phyloP scores from a whole-genome alignment of 2,113 vertebrate species.

The Acrocephalus kingi region DNA sequence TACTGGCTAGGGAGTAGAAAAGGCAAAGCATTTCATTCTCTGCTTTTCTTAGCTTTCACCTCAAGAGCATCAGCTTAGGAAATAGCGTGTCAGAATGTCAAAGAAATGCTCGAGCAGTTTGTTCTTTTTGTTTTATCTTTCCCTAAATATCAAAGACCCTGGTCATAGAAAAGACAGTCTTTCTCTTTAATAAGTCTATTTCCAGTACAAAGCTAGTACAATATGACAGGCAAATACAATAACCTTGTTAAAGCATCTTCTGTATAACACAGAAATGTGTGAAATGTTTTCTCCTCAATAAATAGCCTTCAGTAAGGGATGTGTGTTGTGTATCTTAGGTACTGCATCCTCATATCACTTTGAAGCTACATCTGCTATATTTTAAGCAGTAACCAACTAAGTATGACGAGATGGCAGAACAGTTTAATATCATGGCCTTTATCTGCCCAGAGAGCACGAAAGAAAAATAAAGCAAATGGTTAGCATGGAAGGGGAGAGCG shows the following conservation, averaged over 20 bases:
- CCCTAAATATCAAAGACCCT: slow-evolving; percentile 45
- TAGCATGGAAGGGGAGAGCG: neutral
- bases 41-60: slow-evolving; percentile 40
- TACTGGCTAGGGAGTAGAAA: slow-evolving; percentile 47
- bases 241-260: slow-evolving; percentile 56
- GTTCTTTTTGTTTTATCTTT: slow-evolving; percentile 54
- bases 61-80: slow-evolving; percentile 31
- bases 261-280: slow-evolving; percentile 7
- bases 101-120: slow-evolving; percentile 47
- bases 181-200: slow-evolving; percentile 60
- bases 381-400: slow-evolving; percentile 32
- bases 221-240: slow-evolving; percentile 50
- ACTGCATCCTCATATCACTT: neutral
- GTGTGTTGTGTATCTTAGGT: neutral
- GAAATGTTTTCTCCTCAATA: slow-evolving; percentile 46
- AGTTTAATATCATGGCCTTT: slow-evolving; percentile 53
- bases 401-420: slow-evolving; percentile 45
- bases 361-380: slow-evolving; percentile 28
- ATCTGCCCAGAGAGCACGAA: neutral
- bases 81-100: slow-evolving; percentile 45
- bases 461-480: slow-evolving; percentile 20
- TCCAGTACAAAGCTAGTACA: slow-evolving; percentile 14
- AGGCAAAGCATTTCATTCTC: slow-evolving; percentile 18
- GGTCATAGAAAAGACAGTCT: slow-evolving; percentile 47
- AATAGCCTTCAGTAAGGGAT: slow-evolving; percentile 38